Evolutionary conservation across 1,140 invertebrate genomes (phyloP).

Genomic region (Cotesia typhae): DNA sequence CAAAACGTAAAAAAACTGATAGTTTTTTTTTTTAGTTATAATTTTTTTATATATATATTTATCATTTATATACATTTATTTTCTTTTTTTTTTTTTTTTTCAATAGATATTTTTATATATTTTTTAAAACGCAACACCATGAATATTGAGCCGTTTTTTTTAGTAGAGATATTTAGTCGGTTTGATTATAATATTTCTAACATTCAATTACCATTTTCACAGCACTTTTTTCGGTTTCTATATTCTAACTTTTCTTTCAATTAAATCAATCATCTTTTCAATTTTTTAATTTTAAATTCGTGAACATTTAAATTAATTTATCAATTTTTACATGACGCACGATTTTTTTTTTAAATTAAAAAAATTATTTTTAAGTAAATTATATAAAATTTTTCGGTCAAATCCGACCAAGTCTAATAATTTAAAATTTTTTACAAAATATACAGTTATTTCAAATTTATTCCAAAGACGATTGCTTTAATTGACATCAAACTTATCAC

Average conservation of each 20-base stretch:
- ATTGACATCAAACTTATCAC: slow-evolving; percentile 50
- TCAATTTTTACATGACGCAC: too few relatives aligned
- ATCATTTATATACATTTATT: slow-evolving; percentile 23
- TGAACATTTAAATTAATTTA: too few relatives aligned
- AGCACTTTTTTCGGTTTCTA: slow-evolving; percentile 51
- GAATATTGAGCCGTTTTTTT: slow-evolving; percentile 2
- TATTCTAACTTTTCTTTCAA: slow-evolving; percentile 43
- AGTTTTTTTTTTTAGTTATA: neutral
- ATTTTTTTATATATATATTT: slow-evolving; percentile 3
- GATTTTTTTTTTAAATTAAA: too few relatives aligned
- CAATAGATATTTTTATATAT: too few relatives aligned
- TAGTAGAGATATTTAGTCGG: slow-evolving; percentile 22
- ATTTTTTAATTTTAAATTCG: neutral
- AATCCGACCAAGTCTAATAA: too few relatives aligned
- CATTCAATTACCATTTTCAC: slow-evolving; percentile 50
- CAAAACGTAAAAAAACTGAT: too few relatives aligned
- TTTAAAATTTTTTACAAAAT: too few relatives aligned
- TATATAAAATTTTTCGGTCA: too few relatives aligned
- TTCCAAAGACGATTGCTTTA: too few relatives aligned
- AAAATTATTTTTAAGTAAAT: too few relatives aligned
- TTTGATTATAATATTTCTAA: slow-evolving; percentile 41
- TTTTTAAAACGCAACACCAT: slow-evolving; percentile 4
- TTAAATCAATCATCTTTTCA: slow-evolving; percentile 40
- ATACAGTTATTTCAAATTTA: too few relatives aligned
- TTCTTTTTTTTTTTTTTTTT: slow-evolving; percentile 16